Evolutionary conservation across 2,113 vertebrate species (phyloP), one percentile per base, ranked within the genome.

Genomic region (Rafetus swinhoei): DNA sequence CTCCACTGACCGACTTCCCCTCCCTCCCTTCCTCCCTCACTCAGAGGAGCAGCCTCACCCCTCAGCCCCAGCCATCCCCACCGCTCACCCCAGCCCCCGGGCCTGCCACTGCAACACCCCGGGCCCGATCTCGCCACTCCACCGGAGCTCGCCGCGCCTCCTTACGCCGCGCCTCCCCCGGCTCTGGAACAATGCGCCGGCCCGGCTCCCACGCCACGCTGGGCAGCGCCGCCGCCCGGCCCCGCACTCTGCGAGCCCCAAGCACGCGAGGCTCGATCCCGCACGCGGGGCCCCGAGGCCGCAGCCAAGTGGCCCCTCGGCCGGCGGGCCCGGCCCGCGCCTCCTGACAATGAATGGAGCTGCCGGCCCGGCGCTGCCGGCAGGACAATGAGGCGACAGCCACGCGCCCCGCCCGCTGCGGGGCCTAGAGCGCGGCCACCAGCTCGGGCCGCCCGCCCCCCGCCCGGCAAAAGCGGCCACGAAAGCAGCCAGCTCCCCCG

Each of bases 1-100:
- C 98, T 98, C 95, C 97, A 90, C 96, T 98, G 95, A 97, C 95
- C 84, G 95, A 96, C 96, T 96, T 95, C 96, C 97, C n/a, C n/a
- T n/a, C 96, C 96, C 95, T 90, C 96, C 74, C 96, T 84, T 90
- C 81, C 85, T 52, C 88, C 89, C 39, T 85, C 84, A 92, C 96
- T 95, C 85, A 94, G 94, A 92, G 93, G 87, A 92, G 89, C 91
- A 24, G 87, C 88, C 60, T 90, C 95, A 88, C 96, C 96, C 95
- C 90, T 89, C 16, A 80, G 55, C 94, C 92, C 95, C 79, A 16
- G 53, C 79, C 89, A 22, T 88, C 84, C 54, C 79, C 45, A 77
- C 86, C 87, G 86, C 79, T 85, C 88, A 59, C 87, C 92, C 90
- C 65, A 82, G 72, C 88, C 92, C 86, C 89, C 88, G 27, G 84